These are phyloP conservation scores for Botrylloides violaceus DNA, from an alignment of 23 tunicate species.

Conservation along the genomic window DNA sequence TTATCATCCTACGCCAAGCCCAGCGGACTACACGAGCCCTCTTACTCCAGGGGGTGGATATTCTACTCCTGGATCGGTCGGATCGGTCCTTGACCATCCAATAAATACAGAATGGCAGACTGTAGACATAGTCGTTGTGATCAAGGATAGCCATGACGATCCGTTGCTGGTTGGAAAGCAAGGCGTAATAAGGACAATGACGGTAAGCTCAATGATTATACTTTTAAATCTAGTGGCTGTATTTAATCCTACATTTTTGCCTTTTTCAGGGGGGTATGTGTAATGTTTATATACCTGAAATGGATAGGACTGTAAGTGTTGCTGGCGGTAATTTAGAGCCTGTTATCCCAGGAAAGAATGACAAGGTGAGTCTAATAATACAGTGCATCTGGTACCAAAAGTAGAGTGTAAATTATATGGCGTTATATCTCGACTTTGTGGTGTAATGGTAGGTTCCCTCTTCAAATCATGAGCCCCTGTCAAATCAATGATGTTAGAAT, in stretches of 20 bases:
- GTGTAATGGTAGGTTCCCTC: too few relatives aligned
- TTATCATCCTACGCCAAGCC: conserved; percentile 76
- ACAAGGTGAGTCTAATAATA: conserved; percentile 45
- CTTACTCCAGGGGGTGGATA: conserved; percentile 90
- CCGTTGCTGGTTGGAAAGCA: conserved; percentile 37
- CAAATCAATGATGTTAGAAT: too few relatives aligned
- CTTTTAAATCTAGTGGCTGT: background rate
- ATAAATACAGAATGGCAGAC: conserved; percentile 92
- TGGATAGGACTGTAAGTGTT: conserved; percentile 77
- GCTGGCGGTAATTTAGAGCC: conserved; percentile 84
- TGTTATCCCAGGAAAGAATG: conserved; percentile 79
- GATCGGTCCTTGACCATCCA: conserved; percentile 45
- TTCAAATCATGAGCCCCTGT: too few relatives aligned
- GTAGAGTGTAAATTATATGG: background rate
- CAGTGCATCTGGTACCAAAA: background rate
- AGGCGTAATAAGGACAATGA: conserved; percentile 80
- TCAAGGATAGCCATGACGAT: conserved; percentile 65
- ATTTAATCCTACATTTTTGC: background rate
- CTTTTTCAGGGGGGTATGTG: conserved; percentile 78
- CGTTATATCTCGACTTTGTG: too few relatives aligned
- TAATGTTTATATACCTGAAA: conserved; percentile 78
- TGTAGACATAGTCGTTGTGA: conserved; percentile 78
- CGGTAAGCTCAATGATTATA: conserved; percentile 29
- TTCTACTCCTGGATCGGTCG: conserved; percentile 78
- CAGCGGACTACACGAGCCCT: conserved; percentile 88